Evolutionary conservation across 2,113 vertebrate genomes (phyloP).

Genomic region (Elephas maximus): DNA sequence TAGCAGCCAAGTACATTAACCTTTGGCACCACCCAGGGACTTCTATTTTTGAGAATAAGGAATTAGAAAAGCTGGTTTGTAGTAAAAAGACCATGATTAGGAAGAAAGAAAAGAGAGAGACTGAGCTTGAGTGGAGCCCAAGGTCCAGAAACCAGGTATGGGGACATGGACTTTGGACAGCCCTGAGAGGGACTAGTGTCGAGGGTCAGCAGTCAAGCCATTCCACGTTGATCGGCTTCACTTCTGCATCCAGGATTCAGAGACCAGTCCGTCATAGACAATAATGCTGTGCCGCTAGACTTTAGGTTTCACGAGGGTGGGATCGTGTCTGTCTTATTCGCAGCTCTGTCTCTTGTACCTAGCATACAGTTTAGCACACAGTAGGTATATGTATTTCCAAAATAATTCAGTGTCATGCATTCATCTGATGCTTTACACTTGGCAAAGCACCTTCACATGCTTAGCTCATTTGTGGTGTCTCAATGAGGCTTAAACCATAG

Average conservation of each 20-base stretch:
- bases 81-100: background rate
- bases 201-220: rapidly evolving
- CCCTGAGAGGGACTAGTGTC: background rate
- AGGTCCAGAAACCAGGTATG: background rate
- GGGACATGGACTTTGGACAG: background rate
- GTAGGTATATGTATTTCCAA: background rate
- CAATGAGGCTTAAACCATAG: no score
- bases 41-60: background rate
- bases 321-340: rapidly evolving
- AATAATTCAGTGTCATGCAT: background rate
- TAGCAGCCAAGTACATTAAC: background rate
- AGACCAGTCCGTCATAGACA: rapidly evolving
- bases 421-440: background rate
- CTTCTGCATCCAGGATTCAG: background rate
- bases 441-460: background rate
- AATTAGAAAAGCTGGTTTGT: background rate
- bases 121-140: background rate
- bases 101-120: background rate
- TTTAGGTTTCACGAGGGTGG: background rate
- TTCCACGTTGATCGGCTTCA: background rate
- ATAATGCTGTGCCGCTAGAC: rapidly evolving
- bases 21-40: background rate
- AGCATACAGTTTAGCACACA: background rate
- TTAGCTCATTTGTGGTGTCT: background rate
- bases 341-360: background rate